phyloP scores from a whole-genome alignment of 2,113 vertebrate genomes.

The Eulemur macaco region DNA sequence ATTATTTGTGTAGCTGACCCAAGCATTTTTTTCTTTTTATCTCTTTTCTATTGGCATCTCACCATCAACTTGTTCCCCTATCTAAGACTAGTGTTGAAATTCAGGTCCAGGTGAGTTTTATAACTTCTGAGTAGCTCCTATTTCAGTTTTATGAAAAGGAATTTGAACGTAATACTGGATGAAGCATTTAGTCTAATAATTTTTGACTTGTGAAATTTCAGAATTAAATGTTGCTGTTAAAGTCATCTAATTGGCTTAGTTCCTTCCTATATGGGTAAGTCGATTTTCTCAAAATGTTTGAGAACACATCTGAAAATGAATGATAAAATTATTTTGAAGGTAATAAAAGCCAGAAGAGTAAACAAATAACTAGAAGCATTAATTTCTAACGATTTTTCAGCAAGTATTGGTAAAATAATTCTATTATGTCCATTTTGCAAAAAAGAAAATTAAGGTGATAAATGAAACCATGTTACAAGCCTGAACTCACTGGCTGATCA shows the following conservation, averaged over 20 bases:
- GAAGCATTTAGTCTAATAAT: background rate
- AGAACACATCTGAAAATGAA: background rate
- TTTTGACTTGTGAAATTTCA: background rate
- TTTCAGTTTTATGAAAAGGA: background rate
- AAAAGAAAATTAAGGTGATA: background rate
- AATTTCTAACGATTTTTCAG: background rate
- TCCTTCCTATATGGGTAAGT: background rate
- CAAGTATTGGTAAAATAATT: background rate
- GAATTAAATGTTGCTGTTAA: background rate
- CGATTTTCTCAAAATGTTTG: background rate
- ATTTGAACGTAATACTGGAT: background rate
- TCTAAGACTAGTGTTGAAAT: background rate
- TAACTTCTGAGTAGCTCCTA: background rate
- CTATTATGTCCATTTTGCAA: background rate
- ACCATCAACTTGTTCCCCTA: background rate
- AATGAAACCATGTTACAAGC: background rate
- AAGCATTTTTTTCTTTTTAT: background rate
- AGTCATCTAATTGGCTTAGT: background rate
- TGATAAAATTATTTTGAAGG: background rate
- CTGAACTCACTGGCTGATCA: background rate
- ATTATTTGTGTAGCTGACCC: background rate
- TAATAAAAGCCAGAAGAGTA: background rate
- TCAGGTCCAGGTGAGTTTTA: background rate
- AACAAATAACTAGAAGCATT: background rate
- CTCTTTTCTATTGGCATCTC: background rate